These are phyloP conservation scores for Hypomecis punctinalis DNA, from an alignment of 2,888 invertebrate genomes.

Conservation along the genomic window DNA sequence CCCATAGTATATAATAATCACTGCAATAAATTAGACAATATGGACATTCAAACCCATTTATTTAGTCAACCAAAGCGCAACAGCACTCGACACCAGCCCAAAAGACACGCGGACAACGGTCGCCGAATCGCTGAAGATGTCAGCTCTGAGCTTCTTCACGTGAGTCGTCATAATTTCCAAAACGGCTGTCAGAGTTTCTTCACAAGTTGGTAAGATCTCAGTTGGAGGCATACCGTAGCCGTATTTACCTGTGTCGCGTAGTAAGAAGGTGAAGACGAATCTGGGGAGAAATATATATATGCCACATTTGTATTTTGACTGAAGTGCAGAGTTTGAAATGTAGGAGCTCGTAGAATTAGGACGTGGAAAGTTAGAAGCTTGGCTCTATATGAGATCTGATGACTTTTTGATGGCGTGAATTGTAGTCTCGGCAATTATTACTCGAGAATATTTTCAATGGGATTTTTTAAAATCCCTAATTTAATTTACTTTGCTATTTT, in stretches of 20 bases:
- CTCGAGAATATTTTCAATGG: too few species aligned
- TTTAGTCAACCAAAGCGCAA: slow-evolving; percentile 20
- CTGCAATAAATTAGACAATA: background rate
- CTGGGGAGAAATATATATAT: slow-evolving; percentile 43
- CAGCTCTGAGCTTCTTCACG: slow-evolving; percentile 48
- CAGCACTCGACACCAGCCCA: background rate
- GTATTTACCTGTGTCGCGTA: slow-evolving; percentile 87
- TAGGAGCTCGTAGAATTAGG: too few species aligned
- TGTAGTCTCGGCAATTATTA: too few species aligned
- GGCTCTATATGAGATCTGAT: too few species aligned
- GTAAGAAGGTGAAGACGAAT: slow-evolving; percentile 64
- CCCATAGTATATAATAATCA: background rate
- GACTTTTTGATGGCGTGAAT: too few species aligned
- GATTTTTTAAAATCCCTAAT: too few species aligned
- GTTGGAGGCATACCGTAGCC: slow-evolving; percentile 88
- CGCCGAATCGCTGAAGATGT: slow-evolving; percentile 41
- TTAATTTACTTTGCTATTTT: too few species aligned
- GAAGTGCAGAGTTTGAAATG: too few species aligned
- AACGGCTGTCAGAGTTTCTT: slow-evolving; percentile 85
- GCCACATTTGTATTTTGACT: too few species aligned
- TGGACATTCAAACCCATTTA: background rate
- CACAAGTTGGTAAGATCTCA: slow-evolving; percentile 86
- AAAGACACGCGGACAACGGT: background rate
- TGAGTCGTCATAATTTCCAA: slow-evolving; percentile 72
- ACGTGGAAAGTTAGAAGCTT: too few species aligned